Percentiles rank a stretch among this genome's conserved stretches.
Conservation (phyloP, 2,888 invertebrate genomes). For the Hemicrepidius hirtus region DNA sequence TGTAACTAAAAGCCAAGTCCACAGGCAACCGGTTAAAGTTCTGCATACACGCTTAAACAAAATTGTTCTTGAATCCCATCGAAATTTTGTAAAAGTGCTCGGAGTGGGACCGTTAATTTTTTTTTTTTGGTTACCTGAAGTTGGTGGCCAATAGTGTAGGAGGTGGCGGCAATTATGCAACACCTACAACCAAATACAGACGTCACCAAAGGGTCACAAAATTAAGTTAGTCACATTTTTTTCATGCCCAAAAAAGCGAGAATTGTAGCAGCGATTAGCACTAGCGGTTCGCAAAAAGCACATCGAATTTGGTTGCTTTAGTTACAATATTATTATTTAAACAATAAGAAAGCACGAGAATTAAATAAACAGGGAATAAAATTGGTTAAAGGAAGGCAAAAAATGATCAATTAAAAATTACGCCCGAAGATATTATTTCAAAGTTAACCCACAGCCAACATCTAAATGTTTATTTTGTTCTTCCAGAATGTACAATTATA, state of each 20-base stretch:
- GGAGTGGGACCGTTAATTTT: slow-evolving; percentile 25
- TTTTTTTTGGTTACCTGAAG: slow-evolving; percentile 63
- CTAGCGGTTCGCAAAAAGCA: slow-evolving; percentile 17
- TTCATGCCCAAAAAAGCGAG: slow-evolving; percentile 19
- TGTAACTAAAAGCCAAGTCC: slow-evolving; percentile 12
- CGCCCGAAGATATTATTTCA: too few relatives aligned
- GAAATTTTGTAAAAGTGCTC: slow-evolving; percentile 4
- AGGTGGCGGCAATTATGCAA: slow-evolving; percentile 68
- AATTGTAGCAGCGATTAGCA: slow-evolving; percentile 5
- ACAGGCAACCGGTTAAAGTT: slow-evolving; percentile 26
- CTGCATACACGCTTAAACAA: not conserved
- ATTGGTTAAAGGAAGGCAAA: too few relatives aligned
- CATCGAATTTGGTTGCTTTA: not conserved
- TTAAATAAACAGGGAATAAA: too few relatives aligned
- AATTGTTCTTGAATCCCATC: not conserved
- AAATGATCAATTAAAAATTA: too few relatives aligned
- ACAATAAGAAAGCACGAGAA: too few relatives aligned
- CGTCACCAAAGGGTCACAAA: slow-evolving; percentile 44
- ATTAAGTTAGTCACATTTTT: slow-evolving; percentile 13
- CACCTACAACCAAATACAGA: slow-evolving; percentile 69
- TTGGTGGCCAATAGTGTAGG: slow-evolving; percentile 60
- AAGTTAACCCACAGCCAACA: too few relatives aligned
- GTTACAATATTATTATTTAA: too few relatives aligned
- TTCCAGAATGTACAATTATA: too few relatives aligned
- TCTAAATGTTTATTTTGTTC: too few relatives aligned